Conservation (phyloP, 2,888 invertebrate species). For the Pecten maximus region DNA sequence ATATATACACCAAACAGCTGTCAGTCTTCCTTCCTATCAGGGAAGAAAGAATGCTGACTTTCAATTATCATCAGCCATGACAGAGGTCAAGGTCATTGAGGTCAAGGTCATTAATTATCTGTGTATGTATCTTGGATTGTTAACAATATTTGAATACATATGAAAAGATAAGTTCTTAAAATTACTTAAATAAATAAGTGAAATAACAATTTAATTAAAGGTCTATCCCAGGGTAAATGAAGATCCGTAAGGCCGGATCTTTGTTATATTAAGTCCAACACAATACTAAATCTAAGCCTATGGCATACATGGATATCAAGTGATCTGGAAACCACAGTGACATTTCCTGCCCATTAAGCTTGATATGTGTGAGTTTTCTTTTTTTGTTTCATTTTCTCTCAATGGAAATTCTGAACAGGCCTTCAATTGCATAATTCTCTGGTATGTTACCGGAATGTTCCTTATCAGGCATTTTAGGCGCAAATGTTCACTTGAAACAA, state of each 20-base stretch:
- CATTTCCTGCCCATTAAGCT: constrained; percentile 5
- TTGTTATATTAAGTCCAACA: neutral
- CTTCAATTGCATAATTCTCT: constrained; percentile 8
- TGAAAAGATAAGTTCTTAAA: neutral
- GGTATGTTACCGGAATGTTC: neutral
- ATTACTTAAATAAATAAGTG: neutral
- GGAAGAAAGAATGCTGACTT: neutral
- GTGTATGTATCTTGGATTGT: neutral
- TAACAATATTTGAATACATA: neutral
- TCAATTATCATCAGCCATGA: neutral
- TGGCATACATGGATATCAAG: neutral
- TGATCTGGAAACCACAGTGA: neutral
- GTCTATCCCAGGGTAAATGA: no score
- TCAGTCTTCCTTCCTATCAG: neutral
- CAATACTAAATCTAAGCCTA: neutral
- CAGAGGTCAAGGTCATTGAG: neutral
- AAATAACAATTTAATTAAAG: neutral
- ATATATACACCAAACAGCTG: neutral
- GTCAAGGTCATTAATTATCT: neutral
- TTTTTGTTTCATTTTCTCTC: neutral
- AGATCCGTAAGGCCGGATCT: neutral
- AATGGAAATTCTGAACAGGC: neutral
- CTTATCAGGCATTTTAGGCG: neutral
- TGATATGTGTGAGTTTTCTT: neutral
- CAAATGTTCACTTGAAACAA: constrained; percentile 28